A percentile compares a stretch with the other conserved stretches of the same genome.
Conservation (phyloP, 1,140 invertebrate species). For the Aphelenchoides fujianensis region DNA sequence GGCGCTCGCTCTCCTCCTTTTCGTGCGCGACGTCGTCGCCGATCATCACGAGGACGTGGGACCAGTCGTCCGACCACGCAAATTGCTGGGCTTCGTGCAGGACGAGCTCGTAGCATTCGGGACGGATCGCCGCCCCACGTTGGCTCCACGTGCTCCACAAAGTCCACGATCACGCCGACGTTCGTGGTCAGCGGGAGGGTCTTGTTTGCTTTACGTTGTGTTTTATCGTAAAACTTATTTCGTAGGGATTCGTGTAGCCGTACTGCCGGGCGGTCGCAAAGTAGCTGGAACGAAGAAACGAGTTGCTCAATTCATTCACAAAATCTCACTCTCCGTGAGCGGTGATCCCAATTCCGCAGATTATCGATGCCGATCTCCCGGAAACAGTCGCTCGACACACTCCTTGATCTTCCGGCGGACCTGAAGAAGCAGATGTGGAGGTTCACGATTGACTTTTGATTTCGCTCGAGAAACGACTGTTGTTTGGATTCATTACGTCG, state of each 20-base stretch:
- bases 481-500: neutral
- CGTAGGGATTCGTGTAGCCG: conserved; percentile 5
- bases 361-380: conserved; percentile 14
- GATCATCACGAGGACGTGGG: conserved; percentile 12
- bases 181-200: conserved; percentile 12
- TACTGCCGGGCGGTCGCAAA: neutral
- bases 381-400: conserved; percentile 15
- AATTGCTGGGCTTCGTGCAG: conserved; percentile 18
- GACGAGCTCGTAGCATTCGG: conserved; percentile 19
- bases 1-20: neutral
- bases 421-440: no score
- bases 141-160: conserved; percentile 12
- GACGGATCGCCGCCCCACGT: conserved; percentile 5
- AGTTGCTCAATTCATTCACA: no score
- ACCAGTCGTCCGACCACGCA: conserved; percentile 11
- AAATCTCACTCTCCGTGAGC: conserved; percentile 21
- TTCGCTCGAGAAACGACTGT: neutral
- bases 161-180: conserved; percentile 8
- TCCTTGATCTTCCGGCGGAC: conserved; percentile 17
- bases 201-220: no score
- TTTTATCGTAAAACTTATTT: no score
- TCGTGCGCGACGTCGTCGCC: conserved; percentile 18
- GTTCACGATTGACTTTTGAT: neutral
- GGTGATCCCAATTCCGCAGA: conserved; percentile 17
- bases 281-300: no score